Conservation (phyloP, 2,797 vertebrate genomes). For the Dromococcyx pavoninus region DNA sequence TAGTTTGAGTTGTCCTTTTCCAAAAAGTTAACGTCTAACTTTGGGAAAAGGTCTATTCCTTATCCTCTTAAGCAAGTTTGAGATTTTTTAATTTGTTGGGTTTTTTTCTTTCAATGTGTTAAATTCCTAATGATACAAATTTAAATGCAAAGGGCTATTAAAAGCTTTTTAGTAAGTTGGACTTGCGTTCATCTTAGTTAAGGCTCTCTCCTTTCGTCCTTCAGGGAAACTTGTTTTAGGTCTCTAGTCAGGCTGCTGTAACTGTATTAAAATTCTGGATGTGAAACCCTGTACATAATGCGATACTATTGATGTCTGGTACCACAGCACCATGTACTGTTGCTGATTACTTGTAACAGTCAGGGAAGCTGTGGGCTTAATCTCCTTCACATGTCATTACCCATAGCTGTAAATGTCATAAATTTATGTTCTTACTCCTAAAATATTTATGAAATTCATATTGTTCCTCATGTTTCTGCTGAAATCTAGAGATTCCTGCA, state of each 20-base stretch:
- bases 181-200: neutral
- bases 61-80: neutral
- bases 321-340: neutral
- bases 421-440: neutral
- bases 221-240: neutral
- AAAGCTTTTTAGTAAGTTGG: neutral
- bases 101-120: neutral
- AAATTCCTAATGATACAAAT: neutral
- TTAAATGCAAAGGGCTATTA: neutral
- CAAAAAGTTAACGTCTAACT: neutral
- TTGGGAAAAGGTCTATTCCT: neutral
- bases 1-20: neutral
- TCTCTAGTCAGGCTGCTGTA: neutral
- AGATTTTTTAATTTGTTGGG: neutral
- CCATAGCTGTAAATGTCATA: neutral
- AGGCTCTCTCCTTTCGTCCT: neutral
- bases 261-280: neutral
- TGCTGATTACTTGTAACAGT: accelerated
- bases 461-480: neutral
- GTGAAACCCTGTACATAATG: neutral
- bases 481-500: neutral
- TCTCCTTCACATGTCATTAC: neutral
- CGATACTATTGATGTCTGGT: neutral
- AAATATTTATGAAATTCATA: neutral
- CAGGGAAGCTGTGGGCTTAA: neutral